Evolutionary conservation across 2,797 vertebrate species (phyloP), one percentile per base, ranked within the genome.

Genomic region (Lepilemur septentrionalis): DNA sequence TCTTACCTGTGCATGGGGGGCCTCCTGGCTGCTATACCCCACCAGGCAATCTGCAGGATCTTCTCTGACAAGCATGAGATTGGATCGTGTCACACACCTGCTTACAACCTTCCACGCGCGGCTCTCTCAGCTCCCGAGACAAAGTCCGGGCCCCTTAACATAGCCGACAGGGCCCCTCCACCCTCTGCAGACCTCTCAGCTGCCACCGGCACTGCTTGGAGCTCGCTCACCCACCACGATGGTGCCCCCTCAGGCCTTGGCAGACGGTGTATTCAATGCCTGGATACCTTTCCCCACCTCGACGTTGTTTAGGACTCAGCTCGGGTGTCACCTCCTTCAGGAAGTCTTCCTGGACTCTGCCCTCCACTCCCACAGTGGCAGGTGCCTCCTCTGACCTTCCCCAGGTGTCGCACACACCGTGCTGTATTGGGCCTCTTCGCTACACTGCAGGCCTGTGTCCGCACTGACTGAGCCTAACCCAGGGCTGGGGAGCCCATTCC

Each of bases 281-380:
- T 32, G 23, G 35, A 57, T 28, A 38, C n/a, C 72, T 35, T 73
- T 57, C 80, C 57, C 55, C 46, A 43, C 7, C 41, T 23, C 35
- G 52, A 50, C 76, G 15, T 11, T 25, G 72, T 38, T 61, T 69
- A 61, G 79, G 48, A 73, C 61, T 90, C 88, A 82, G 61, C 50
- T 94, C 57, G 67, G 75, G 6, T 32, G 52, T 50, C 67, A n/a
- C 43, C 88, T 93, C 95, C 61, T 94, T 25, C 85, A 91, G 90
- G 88, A 94, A 92, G 94, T 35, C 95, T 67, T 88, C 92, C 94
- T 75, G n/a, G 90, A 93, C 9, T 88, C 52, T 18, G 17, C 69
- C 4, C 9, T 48, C 32, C 38, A 32, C 30, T 55, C 93, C 17
- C 22, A 79, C 52, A 0, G 20, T 41, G 32, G 57, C 28, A 90